These are phyloP conservation scores for Epistrophe grossulariae DNA, from an alignment of 2,888 invertebrate genomes.

Conservation along the genomic window DNA sequence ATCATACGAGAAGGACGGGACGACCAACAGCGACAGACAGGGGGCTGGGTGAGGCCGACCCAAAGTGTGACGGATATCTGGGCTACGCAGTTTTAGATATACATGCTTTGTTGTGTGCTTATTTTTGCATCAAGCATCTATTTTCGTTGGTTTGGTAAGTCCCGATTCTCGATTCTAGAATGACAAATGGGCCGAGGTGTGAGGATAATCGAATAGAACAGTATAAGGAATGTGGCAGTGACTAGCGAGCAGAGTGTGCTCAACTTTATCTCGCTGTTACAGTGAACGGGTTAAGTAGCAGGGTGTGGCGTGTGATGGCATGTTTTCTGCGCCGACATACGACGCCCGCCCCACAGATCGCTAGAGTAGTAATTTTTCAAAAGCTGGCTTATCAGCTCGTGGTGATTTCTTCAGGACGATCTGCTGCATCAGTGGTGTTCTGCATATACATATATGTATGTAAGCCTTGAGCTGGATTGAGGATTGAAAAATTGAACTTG, in stretches of 20 bases:
- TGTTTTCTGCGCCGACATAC: slow-evolving; percentile 20
- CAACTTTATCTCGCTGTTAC: slow-evolving; percentile 43
- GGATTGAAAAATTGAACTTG: slow-evolving; percentile 72
- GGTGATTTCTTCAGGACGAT: slow-evolving; percentile 51
- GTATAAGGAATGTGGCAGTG: slow-evolving; percentile 61
- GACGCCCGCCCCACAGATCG: slow-evolving; percentile 33
- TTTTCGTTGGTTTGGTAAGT: slow-evolving; percentile 43
- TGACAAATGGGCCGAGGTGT: slow-evolving; percentile 72
- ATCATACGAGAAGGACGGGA: slow-evolving; percentile 28
- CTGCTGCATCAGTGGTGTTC: slow-evolving; percentile 10
- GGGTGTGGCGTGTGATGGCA: slow-evolving; percentile 60
- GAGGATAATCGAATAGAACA: slow-evolving; percentile 70
- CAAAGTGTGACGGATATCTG: slow-evolving; percentile 73
- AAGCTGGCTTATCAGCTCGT: slow-evolving; percentile 63
- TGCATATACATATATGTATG: background rate
- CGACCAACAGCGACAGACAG: background rate
- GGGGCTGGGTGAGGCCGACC: background rate
- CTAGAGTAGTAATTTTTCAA: slow-evolving; percentile 61
- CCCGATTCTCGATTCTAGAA: slow-evolving; percentile 55
- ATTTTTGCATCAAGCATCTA: slow-evolving; percentile 32
- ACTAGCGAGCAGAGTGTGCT: slow-evolving; percentile 40
- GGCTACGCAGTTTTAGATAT: slow-evolving; percentile 62
- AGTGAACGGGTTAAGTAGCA: slow-evolving; percentile 64
- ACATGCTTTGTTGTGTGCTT: slow-evolving; percentile 21
- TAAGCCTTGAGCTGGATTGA: slow-evolving; percentile 31